phyloP scores from a whole-genome alignment of 1,140 invertebrate genomes.

The Philopotamus ludificatus region DNA sequence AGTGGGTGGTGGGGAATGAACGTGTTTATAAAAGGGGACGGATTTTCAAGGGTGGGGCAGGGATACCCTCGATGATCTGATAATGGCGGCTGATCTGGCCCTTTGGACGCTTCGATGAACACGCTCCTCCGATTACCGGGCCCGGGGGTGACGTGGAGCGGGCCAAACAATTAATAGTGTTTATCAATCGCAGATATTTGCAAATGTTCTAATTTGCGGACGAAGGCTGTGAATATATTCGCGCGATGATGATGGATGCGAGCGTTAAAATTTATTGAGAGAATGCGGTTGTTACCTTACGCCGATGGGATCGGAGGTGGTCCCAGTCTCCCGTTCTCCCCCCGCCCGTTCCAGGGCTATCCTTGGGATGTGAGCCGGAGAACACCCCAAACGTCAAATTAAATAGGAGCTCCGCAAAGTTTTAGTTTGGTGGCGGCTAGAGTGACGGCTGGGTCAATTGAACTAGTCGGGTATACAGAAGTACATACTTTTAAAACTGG shows the following conservation, averaged over 20 bases:
- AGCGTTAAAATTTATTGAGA: not conserved
- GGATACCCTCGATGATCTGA: conserved; percentile 33
- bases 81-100: conserved; percentile 40
- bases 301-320: not conserved
- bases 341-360: not conserved
- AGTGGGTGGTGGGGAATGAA: too few relatives aligned
- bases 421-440: conserved; percentile 35
- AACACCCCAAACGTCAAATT: conserved; percentile 40
- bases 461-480: not conserved
- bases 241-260: not conserved
- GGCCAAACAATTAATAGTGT: conserved; percentile 27
- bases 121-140: conserved; percentile 34
- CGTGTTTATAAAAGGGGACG: not conserved
- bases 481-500: conserved; percentile 11
- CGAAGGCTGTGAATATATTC: not conserved
- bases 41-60: conserved; percentile 4
- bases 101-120: conserved; percentile 39
- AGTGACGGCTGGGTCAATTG: conserved; percentile 27
- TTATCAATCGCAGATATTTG: conserved; percentile 18
- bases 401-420: conserved; percentile 39
- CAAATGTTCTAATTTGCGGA: not conserved
- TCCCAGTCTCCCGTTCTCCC: not conserved
- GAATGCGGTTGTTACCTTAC: too few relatives aligned
- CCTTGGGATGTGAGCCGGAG: not conserved
- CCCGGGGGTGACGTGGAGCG: conserved; percentile 13